Percentiles rank a stretch among this genome's conserved stretches.
These are phyloP conservation scores for Stenichneumon culpator DNA, from an alignment of 2,888 invertebrate genomes.

Conservation along the genomic window DNA sequence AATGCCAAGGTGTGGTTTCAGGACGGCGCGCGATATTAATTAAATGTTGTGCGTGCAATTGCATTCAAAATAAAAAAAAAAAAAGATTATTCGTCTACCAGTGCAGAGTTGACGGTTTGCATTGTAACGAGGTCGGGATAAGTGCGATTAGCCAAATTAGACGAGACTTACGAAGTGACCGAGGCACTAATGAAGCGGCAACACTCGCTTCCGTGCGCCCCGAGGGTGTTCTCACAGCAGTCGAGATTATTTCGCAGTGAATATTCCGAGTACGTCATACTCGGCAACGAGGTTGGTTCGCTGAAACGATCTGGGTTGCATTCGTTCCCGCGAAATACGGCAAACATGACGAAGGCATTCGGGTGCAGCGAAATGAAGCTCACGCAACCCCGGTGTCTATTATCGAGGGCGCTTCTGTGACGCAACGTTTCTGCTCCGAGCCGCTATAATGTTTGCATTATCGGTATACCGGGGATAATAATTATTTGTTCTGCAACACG, in stretches of 20 bases:
- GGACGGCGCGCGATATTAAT: too few species aligned
- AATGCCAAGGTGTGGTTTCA: too few species aligned
- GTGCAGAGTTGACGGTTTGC: not conserved
- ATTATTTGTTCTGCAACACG: slow-evolving; percentile 60
- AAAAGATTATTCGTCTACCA: not conserved
- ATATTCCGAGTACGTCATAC: not conserved
- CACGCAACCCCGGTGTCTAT: not conserved
- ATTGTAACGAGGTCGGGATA: slow-evolving; percentile 43
- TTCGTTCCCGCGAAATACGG: slow-evolving; percentile 1
- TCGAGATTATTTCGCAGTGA: slow-evolving; percentile 2
- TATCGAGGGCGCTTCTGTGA: not conserved
- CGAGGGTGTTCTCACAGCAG: not conserved
- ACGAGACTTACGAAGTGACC: slow-evolving; percentile 43
- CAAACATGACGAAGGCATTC: slow-evolving; percentile 9
- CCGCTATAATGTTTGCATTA: slow-evolving; percentile 38
- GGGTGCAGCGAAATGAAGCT: not conserved
- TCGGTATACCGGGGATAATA: slow-evolving; percentile 54
- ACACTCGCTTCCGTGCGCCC: slow-evolving; percentile 1
- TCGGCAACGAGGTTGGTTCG: not conserved
- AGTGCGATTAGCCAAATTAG: slow-evolving; percentile 61
- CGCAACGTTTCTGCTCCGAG: not conserved
- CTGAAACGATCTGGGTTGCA: slow-evolving; percentile 2
- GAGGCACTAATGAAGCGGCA: slow-evolving; percentile 46
- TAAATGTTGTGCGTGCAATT: not conserved
- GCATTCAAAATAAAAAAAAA: not conserved